Percentiles rank a stretch among this genome's conserved stretches.
phyloP scores from a whole-genome alignment of 2,113 vertebrate genomes.

The Accipiter virgatus region DNA sequence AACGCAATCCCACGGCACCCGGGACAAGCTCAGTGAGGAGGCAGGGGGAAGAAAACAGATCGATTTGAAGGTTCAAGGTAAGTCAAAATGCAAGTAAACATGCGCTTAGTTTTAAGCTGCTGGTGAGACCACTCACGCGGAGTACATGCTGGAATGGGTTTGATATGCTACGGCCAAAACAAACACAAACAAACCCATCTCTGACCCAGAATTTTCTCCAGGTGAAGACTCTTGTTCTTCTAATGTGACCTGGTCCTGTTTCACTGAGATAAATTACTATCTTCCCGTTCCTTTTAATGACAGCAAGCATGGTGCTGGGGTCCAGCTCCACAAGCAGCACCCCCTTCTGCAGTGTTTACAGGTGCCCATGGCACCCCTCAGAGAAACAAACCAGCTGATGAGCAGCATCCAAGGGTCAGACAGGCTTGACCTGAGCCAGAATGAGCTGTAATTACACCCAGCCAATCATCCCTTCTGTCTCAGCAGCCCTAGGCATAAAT shows the following conservation, averaged over 20 bases:
- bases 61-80: not conserved
- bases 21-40: not conserved
- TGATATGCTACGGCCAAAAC: rapidly evolving
- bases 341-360: not conserved
- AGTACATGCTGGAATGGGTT: not conserved
- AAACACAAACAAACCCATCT: not conserved
- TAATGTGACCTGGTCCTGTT: not conserved
- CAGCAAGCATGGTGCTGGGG: not conserved
- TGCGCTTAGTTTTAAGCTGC: rapidly evolving
- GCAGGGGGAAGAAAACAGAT: not conserved
- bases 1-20: rapidly evolving
- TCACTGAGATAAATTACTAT: not conserved
- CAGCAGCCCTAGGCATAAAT: not conserved
- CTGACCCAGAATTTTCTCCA: not conserved
- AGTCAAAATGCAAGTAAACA: not conserved
- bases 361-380: not conserved
- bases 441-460: not conserved
- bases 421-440: not conserved
- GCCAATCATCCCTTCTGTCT: not conserved
- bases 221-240: not conserved
- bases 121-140: rapidly evolving
- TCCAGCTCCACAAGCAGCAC: not conserved
- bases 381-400: not conserved
- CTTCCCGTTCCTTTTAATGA: not conserved
- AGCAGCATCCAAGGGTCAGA: not conserved